Evolutionary conservation across 2,113 vertebrate species (phyloP), one percentile per base, ranked within the genome.

Genomic region (Meleagris gallopavo): DNA sequence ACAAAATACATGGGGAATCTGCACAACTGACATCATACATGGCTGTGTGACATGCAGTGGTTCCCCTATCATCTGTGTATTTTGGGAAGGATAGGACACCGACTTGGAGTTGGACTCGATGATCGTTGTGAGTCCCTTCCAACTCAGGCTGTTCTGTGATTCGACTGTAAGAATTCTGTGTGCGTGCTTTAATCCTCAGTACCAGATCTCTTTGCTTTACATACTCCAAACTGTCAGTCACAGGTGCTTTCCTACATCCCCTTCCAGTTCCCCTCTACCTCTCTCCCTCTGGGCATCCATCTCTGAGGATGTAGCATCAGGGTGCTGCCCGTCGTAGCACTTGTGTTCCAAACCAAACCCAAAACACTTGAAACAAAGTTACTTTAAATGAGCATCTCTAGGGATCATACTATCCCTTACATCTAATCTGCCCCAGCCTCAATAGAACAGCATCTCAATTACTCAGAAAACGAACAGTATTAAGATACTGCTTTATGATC

Each of bases 51-150:
- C 14, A 34, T 0, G 7, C 3, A 88, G 52, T 1, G 3, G 80
- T 61, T 66, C 73, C 50, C 25, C 3, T 0, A 1, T 5, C 2
- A 2, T 5, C 2, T 32, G 17, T 1, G 4, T 21, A 27, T 12
- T 0, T 27, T 14, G 29, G 38, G 57, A 86, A 86, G 69, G 69
- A 78, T 1, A 5, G 29, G 64, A 18, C 32, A 36, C 34, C 60
- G 22, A 48, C 24, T 32, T 20, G 55, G 55, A 21, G 54, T 19
- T 58, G 32, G 32, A 58, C 55, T 58, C 3, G 30, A 32, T 19
- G 30, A n/a, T 19, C 32, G 10, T 58, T 58, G 6, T n/a, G 18
- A 32, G 55, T 58, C 32, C 55, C 30, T 58, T 58, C 55, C 32
- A 19, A n/a, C 55, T n/a, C 55, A 58, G 11, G 55, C 11, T 58